Percentiles rank a stretch among this genome's conserved stretches.
Conservation (phyloP, 2,113 vertebrate species). For the Prionailurus bengalensis region DNA sequence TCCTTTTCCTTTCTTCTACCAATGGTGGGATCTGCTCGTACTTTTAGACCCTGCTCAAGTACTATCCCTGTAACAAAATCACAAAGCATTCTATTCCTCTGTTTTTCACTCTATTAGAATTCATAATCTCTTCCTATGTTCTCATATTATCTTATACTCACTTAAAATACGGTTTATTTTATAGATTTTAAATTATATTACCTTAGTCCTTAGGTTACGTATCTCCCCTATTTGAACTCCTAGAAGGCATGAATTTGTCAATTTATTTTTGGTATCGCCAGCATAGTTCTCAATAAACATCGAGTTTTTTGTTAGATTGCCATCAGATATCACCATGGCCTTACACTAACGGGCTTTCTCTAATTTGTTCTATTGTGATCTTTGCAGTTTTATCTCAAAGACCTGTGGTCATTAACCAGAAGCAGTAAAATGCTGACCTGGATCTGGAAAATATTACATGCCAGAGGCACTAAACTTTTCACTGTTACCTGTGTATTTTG, state of each 20-base stretch:
- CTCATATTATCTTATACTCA: neutral
- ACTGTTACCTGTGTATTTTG: neutral
- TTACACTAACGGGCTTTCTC: neutral
- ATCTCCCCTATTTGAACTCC: neutral
- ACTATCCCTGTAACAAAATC: neutral
- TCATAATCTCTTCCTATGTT: neutral
- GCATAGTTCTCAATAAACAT: neutral
- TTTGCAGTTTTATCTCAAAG: conserved; percentile 63
- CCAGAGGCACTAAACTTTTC: neutral
- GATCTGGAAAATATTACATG: neutral
- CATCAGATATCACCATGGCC: neutral
- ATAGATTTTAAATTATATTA: neutral
- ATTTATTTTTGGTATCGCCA: conserved; percentile 36
- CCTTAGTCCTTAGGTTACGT: neutral
- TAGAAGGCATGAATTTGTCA: neutral
- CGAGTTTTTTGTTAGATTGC: conserved; percentile 42
- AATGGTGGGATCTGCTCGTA: neutral
- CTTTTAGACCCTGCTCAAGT: neutral
- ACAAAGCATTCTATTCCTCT: neutral
- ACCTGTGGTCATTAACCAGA: neutral
- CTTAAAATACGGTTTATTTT: neutral
- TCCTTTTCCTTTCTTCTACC: neutral
- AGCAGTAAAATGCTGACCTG: neutral
- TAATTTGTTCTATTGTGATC: conserved; percentile 9
- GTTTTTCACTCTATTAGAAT: neutral